Evolutionary conservation across 2,797 vertebrate genomes (phyloP), one percentile per base, ranked within the genome.

Genomic region (Petrocephalus sullivani): DNA sequence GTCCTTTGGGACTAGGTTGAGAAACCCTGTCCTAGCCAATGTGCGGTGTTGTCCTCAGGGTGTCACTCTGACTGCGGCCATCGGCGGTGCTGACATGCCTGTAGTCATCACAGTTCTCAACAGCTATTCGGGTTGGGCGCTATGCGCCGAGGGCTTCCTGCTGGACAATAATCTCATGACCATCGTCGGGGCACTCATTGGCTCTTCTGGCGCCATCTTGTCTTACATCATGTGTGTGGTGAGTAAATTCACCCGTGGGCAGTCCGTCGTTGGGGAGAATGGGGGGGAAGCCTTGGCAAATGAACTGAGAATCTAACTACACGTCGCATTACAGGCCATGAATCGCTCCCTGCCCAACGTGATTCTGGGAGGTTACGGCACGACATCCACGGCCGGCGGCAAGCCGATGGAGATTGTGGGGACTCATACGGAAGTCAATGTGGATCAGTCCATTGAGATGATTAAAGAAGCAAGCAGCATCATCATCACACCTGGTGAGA

Each of bases 141-240:
- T 96, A 16, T 94, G 95, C 56, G 94, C 95, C 5, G 96, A 97
- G 91, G 95, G 95, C 53, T 97, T 97, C 92, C 88, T 96, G n/a
- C 90, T 96, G 2, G 93, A 96, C 78, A 97, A 95, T 91, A 95
- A 96, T 64, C 95, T 96, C 41, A 95, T 97, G 95, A 97, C 96
- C 1, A 92, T 94, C 53, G 94, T 96, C 0, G 94, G 95, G 3
- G 94, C 95, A 49, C 95, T 97, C 88, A 96, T 94, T 82, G 94
- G 94, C 88, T 97, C 95, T 9, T 96, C 96, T 8, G 96, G 96
- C 85, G 95, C 95, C 89, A 95, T 96, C 87, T 94, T 97, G 3
- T 97, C 93, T 1, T 95, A 95, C 91, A 93, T 93, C 92, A 97
- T 97, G 94, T 96, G 94, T 94, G 94, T 95, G 93, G 95, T 96